Base-by-base conservation (phyloP, 2,888 invertebrate species). In the Diarsia brunnea region DNA sequence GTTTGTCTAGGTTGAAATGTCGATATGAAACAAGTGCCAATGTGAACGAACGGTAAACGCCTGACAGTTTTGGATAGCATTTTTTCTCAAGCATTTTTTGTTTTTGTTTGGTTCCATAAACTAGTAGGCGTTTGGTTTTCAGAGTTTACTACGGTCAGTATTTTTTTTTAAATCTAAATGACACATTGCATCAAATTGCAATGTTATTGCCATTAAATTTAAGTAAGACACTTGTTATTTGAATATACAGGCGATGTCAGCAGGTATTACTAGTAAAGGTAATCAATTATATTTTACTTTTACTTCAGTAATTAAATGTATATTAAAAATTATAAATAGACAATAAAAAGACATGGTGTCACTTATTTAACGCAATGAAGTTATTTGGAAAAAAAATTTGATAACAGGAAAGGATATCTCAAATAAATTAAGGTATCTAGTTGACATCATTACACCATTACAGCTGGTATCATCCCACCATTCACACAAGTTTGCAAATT, bases 51-150 rank as follows among this genome's bases (percentile, higher is more conserved):
- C 55, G 14, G n/a, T 5, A 47, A 69, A 63, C 81, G 79, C 79
- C 79, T 79, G 63, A 21, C 38, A 47, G 5, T 4, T n/a, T 58
- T 16, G 16, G 53, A 21, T 60, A 38, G 69, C 69, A 70, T 64
- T 63, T 58, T 43, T 63, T 53, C 47, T 5, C 14, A 51, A 38
- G 45, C 21, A 43, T 27, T 75, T 73, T 49, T 73, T n/a, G n/a
- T n/a, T 16, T 75, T 63, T 31, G 0, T 19, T 67, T 16, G 4
- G 2, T 45, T 58, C 0, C 12, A 16, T 24, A 60, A 51, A 60
- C 12, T 38, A 2, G 70, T 47, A 80, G 79, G 79, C 79, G 79
- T 70, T 27, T 75, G 1, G 38, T 38, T 64, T 31, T 24, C 5
- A 45, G 10, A 45, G 27, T n/a, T 60, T 31, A 19, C 19, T 24